phyloP scores from a whole-genome alignment of 2,888 invertebrate species.

The Blera fallax region DNA sequence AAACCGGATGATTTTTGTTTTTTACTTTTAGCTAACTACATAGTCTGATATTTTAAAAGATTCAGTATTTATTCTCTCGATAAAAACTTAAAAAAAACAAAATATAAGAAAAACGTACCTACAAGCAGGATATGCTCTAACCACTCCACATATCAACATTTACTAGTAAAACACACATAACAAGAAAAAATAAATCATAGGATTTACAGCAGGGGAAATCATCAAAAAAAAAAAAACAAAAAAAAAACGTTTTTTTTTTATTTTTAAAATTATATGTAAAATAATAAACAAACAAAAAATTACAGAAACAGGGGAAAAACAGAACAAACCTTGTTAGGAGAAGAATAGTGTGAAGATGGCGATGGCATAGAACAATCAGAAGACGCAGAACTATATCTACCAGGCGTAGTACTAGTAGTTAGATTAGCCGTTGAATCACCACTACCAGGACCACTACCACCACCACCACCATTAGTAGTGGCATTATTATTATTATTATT shows the following conservation, averaged over 20 bases:
- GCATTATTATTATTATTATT: conserved; percentile 33
- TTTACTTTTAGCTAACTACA: no score
- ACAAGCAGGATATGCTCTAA: conserved; percentile 6
- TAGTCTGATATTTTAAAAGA: no score
- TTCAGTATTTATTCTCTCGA: not conserved
- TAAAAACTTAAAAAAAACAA: not conserved
- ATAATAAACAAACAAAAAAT: conserved; percentile 16
- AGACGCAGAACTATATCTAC: conserved; percentile 82
- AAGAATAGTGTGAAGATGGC: conserved; percentile 82
- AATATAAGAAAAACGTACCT: not conserved
- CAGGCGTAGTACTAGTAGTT: conserved; percentile 77
- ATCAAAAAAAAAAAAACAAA: not conserved
- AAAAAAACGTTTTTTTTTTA: conserved; percentile 8
- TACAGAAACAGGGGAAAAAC: conserved; percentile 55
- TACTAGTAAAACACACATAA: conserved; percentile 4
- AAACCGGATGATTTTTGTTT: no score
- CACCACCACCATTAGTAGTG: conserved; percentile 65
- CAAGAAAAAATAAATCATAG: not conserved
- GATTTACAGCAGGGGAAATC: conserved; percentile 1
- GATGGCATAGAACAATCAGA: conserved; percentile 82
- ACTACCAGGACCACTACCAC: conserved; percentile 73
- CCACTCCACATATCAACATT: conserved; percentile 13
- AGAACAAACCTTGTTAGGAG: conserved; percentile 82
- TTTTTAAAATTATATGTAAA: conserved; percentile 55
- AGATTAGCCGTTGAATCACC: conserved; percentile 74